Evolutionary conservation across 2,888 invertebrate species (phyloP).

Genomic region (Drosophila neonasuta): DNA sequence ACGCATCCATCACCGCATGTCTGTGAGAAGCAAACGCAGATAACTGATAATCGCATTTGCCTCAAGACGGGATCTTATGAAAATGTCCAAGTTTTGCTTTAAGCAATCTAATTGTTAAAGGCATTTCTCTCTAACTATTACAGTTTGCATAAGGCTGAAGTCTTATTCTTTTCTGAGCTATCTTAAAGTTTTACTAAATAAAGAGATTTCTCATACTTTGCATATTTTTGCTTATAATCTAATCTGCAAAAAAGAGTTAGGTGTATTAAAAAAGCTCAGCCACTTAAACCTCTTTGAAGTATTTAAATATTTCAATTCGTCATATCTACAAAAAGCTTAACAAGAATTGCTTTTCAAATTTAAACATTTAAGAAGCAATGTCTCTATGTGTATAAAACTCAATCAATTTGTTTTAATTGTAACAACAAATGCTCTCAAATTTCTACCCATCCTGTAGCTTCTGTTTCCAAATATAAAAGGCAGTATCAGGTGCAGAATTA

Average conservation of each 20-base stretch:
- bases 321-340: neutral
- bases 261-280: neutral
- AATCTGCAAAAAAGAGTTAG: neutral
- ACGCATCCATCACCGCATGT: neutral
- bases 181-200: neutral
- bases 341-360: too few relatives aligned
- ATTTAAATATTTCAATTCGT: neutral
- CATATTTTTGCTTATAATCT: neutral
- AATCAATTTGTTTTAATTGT: too few relatives aligned
- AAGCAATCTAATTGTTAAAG: neutral
- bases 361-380: too few relatives aligned
- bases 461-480: neutral
- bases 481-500: too few relatives aligned
- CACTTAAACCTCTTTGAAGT: neutral
- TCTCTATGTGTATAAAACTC: too few relatives aligned
- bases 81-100: neutral
- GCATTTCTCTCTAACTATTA: neutral
- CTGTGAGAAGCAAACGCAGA: slow-evolving; percentile 7
- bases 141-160: neutral
- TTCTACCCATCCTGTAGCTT: neutral
- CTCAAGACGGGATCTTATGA: slow-evolving; percentile 1
- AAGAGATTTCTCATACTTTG: neutral
- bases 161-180: too few relatives aligned
- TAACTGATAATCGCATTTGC: slow-evolving; percentile 1
- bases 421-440: too few relatives aligned